These are phyloP conservation scores for Oxycera nigricornis DNA, from an alignment of 2,888 invertebrate species.

Conservation along the genomic window DNA sequence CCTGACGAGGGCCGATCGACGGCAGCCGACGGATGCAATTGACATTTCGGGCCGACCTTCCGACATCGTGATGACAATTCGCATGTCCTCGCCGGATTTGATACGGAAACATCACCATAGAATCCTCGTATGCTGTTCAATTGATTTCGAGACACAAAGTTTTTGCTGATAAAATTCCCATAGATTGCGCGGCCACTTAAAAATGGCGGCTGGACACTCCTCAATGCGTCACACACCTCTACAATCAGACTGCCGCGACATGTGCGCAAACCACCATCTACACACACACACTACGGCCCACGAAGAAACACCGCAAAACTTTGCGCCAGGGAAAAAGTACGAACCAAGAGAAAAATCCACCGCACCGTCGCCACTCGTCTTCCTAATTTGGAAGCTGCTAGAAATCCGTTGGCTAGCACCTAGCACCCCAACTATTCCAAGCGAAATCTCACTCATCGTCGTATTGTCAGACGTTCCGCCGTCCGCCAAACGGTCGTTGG, in stretches of 20 bases:
- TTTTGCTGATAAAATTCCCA: neutral
- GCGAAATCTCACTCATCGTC: neutral
- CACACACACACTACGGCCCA: neutral
- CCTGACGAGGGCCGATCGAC: too few relatives aligned
- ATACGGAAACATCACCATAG: too few relatives aligned
- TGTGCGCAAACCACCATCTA: conserved; percentile 17
- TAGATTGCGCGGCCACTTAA: conserved; percentile 47
- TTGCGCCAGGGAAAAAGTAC: conserved; percentile 31
- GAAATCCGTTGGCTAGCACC: conserved; percentile 2
- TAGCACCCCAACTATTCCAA: neutral
- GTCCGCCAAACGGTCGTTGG: too few relatives aligned
- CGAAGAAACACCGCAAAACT: conserved; percentile 34
- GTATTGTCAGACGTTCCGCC: neutral
- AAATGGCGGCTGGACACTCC: conserved; percentile 69
- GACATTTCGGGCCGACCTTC: neutral
- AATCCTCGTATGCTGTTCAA: too few relatives aligned
- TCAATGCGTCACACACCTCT: conserved; percentile 66
- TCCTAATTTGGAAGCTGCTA: conserved; percentile 38
- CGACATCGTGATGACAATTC: neutral
- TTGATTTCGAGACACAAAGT: neutral
- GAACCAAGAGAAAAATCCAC: neutral
- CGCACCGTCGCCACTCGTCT: conserved; percentile 1
- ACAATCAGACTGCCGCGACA: neutral
- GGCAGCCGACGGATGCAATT: neutral
- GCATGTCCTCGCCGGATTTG: neutral